phyloP scores from a whole-genome alignment of 2,797 vertebrate genomes.

The Megaceryle alcyon region DNA sequence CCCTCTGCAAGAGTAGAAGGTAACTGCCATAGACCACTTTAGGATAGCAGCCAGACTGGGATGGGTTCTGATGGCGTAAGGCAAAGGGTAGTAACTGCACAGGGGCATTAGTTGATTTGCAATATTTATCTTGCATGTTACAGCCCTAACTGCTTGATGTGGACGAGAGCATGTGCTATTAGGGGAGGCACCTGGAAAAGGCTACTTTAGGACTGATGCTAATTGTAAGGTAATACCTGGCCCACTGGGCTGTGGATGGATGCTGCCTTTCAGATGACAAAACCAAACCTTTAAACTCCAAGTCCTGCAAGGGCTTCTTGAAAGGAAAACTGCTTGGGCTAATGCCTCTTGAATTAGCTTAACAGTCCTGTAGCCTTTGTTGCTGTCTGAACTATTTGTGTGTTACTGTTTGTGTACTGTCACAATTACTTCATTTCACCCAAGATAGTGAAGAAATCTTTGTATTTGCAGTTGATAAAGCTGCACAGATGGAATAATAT shows the following conservation, averaged over 20 bases:
- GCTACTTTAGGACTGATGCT: slow-evolving; percentile 59
- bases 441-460: slow-evolving; percentile 28
- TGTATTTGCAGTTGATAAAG: not conserved
- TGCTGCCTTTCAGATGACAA: slow-evolving; percentile 8
- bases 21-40: not conserved
- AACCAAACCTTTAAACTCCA: not conserved
- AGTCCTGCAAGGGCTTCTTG: not conserved
- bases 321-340: not conserved
- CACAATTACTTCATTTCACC: slow-evolving; percentile 41
- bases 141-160: slow-evolving; percentile 39
- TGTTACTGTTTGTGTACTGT: slow-evolving; percentile 39
- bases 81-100: not conserved
- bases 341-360: slow-evolving; percentile 40
- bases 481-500: not conserved
- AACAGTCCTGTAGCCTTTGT: slow-evolving; percentile 64
- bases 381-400: slow-evolving; percentile 34
- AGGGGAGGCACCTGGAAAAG: slow-evolving; percentile 38
- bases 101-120: not conserved
- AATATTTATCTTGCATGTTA: slow-evolving; percentile 43
- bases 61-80: not conserved
- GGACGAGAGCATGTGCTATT: slow-evolving; percentile 42
- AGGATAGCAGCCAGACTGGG: not conserved
- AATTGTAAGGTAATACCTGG: slow-evolving; percentile 12
- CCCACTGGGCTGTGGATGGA: not conserved
- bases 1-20: slow-evolving; percentile 2